A percentile compares a stretch with the other conserved stretches of the same genome.
Conservation (phyloP, 2,888 invertebrate genomes). For the Nymphalis c-album region DNA sequence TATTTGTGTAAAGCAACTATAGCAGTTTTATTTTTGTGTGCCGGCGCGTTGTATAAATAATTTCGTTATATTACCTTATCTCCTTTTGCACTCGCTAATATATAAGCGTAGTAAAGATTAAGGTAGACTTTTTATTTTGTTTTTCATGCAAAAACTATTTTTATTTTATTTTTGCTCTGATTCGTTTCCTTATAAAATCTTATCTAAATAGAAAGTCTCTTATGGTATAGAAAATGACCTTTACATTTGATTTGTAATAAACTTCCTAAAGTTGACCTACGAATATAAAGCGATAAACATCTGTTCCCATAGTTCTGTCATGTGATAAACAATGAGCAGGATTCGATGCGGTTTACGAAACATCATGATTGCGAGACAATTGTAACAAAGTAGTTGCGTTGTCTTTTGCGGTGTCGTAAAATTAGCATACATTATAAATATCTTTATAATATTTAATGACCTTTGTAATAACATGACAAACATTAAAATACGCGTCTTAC, state of each 20-base stretch:
- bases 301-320: slow-evolving; percentile 50
- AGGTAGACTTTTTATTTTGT: no score
- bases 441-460: not conserved
- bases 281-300: slow-evolving; percentile 43
- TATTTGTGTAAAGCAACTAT: no score
- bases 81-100: no score
- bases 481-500: no score
- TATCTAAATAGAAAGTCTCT: not conserved
- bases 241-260: slow-evolving; percentile 36
- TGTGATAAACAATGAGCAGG: slow-evolving; percentile 61
- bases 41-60: no score
- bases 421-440: slow-evolving; percentile 32
- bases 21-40: no score
- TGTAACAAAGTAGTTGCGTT: slow-evolving; percentile 49
- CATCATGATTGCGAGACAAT: slow-evolving; percentile 54
- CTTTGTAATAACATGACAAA: not conserved
- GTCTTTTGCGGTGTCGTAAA: slow-evolving; percentile 46
- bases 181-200: not conserved
- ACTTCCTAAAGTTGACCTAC: slow-evolving; percentile 35
- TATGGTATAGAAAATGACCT: slow-evolving; percentile 7
- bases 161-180: not conserved
- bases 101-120: no score
- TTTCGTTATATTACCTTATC: no score
- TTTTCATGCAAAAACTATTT: not conserved
- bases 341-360: slow-evolving; percentile 65